phyloP scores from a whole-genome alignment of 1,140 invertebrate species.

The Ctenoplectra terminalis region DNA sequence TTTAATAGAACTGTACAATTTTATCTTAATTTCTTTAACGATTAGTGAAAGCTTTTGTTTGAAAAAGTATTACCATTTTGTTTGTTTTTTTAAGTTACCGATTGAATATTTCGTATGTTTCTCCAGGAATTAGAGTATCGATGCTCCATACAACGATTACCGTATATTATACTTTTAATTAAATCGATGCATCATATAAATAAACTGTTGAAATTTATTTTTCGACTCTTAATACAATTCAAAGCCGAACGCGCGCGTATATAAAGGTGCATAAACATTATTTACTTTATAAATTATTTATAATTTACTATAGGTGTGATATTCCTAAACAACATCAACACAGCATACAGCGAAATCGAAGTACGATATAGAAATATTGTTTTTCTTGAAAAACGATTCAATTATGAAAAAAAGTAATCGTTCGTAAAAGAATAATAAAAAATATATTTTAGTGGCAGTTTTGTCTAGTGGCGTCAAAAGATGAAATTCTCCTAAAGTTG shows the following conservation, averaged over 20 bases:
- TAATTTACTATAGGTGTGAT: not conserved
- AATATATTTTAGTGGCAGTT: constrained; percentile 5
- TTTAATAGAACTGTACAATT: too few relatives aligned
- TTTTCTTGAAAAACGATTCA: not conserved
- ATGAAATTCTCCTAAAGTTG: constrained; percentile 24
- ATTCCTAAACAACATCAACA: too few relatives aligned
- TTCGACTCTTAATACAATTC: not conserved
- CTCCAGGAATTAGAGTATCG: too few relatives aligned
- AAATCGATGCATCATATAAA: not conserved
- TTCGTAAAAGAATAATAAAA: not conserved
- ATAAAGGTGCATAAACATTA: not conserved
- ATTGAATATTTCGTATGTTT: too few relatives aligned
- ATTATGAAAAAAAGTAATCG: not conserved
- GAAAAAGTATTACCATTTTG: too few relatives aligned
- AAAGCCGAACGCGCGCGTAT: too few relatives aligned
- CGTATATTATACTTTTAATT: not conserved
- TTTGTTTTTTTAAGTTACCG: not conserved
- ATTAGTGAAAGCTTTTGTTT: not conserved
- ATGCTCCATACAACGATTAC: too few relatives aligned
- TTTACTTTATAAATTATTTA: too few relatives aligned
- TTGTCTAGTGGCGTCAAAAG: constrained; percentile 7
- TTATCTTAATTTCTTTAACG: not conserved
- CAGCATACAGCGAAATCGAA: not conserved
- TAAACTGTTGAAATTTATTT: not conserved
- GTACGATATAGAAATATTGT: not conserved